phyloP scores from a whole-genome alignment of 2,888 invertebrate species.

The Ochlodes sylvanus region DNA sequence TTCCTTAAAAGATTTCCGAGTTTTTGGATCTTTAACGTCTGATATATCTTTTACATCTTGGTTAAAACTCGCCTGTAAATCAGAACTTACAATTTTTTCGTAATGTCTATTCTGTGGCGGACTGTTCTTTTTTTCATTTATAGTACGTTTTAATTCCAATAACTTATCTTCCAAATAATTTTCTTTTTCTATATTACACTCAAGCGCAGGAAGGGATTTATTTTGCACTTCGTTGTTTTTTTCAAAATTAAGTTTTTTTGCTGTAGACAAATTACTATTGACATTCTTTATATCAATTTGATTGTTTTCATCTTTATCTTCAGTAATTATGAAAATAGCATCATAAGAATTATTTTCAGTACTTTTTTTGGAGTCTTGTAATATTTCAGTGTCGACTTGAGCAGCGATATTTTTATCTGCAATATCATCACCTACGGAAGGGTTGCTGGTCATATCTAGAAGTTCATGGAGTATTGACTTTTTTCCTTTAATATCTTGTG shows the following conservation, averaged over 20 bases:
- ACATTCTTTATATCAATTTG: slow-evolving; percentile 39
- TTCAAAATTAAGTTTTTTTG: slow-evolving; percentile 1
- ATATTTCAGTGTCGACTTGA: slow-evolving; percentile 38
- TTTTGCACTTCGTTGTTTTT: slow-evolving; percentile 8
- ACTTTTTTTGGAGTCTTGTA: slow-evolving; percentile 20
- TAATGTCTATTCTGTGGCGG: slow-evolving; percentile 45
- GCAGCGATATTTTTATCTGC: slow-evolving; percentile 47
- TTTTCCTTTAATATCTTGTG: slow-evolving; percentile 35
- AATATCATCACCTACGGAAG: slow-evolving; percentile 41
- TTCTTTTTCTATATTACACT: slow-evolving; percentile 43
- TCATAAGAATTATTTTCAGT: slow-evolving; percentile 47
- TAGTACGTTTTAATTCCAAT: slow-evolving; percentile 40
- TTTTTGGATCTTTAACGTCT: slow-evolving; percentile 41
- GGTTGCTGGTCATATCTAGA: slow-evolving; percentile 58
- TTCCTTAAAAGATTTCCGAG: slow-evolving; percentile 50
- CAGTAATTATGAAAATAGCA: slow-evolving; percentile 54
- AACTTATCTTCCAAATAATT: slow-evolving; percentile 45
- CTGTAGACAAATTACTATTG: not conserved
- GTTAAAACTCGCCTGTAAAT: slow-evolving; percentile 37
- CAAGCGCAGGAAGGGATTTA: slow-evolving; percentile 39
- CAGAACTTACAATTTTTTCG: slow-evolving; percentile 48
- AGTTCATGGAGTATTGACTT: slow-evolving; percentile 57
- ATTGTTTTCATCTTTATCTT: slow-evolving; percentile 50
- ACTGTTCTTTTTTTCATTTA: slow-evolving; percentile 33
- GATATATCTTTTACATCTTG: slow-evolving; percentile 33